Evolutionary conservation across 2,113 vertebrate species (phyloP), one percentile per base, ranked within the genome.

Genomic region (Tor tambroides): DNA sequence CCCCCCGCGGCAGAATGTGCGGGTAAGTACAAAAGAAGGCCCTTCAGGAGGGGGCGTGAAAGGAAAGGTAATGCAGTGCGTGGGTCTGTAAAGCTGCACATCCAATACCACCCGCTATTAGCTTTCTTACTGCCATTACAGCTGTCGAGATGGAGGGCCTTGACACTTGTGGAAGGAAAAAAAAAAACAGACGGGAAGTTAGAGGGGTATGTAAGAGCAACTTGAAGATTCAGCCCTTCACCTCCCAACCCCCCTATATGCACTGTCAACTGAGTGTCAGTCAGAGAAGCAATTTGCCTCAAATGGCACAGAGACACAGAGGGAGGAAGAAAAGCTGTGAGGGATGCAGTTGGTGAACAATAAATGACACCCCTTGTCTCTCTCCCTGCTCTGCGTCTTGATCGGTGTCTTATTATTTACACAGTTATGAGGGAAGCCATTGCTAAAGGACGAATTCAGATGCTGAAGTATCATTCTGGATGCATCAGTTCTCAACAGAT

Each of bases 61-160:
- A 94, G 92, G 90, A 90, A 92, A 93, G 90, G 93, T 96, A 96
- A 95, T 95, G 92, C 92, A 84, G 89, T 91, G 90, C 23, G n/a
- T 91, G 88, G 91, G 93, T 88, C 46, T 56, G 89, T 88, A 91
- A 92, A 86, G 87, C 90, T 92, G 90, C 95, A 95, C 92, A 93
- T 93, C 92, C 92, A 93, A 87, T 83, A 90, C 93, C 95, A 96
- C 95, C 95, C 95, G 95, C 91, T 95, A 95, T 96, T 94, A 94
- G 93, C 89, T 94, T 95, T 94, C 95, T 94, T 93, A 94, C 88
- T 91, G 89, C 94, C 92, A 94, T 93, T 94, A 94, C 81, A 83
- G 87, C 91, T 91, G 89, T 92, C 93, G 90, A 93, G 94, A 95
- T 92, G 92, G 92, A 85, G 38, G 65, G 46, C 85, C 88, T 92